A percentile compares a stretch with the other conserved stretches of the same genome.
Evolutionary conservation across 2,113 vertebrate species (phyloP).

Genomic region (Vulpes vulpes): DNA sequence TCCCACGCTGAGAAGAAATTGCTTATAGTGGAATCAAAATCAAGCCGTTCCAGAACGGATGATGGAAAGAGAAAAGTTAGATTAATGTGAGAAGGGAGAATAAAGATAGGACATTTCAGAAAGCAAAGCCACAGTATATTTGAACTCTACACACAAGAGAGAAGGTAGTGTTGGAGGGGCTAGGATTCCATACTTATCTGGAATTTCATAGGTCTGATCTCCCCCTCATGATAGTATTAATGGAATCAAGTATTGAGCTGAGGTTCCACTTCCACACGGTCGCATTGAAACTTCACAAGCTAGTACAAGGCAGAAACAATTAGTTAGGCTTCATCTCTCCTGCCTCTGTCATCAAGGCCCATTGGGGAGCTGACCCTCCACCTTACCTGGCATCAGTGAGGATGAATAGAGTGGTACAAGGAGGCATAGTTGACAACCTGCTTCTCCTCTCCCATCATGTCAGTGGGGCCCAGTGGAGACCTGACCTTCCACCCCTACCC

Average conservation of each 20-base stretch:
- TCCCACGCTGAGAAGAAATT: neutral
- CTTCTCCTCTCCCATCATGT: neutral
- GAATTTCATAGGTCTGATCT: neutral
- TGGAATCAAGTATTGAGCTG: no score
- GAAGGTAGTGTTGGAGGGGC: neutral
- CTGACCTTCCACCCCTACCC: neutral
- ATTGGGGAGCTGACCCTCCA: neutral
- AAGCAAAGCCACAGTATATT: neutral
- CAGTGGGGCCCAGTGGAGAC: no score
- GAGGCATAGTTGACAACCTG: neutral
- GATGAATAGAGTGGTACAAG: neutral
- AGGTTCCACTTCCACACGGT: neutral
- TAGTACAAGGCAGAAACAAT: neutral
- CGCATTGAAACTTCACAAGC: neutral
- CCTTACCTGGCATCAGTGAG: neutral
- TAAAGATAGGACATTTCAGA: neutral
- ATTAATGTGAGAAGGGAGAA: neutral
- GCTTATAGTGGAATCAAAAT: neutral
- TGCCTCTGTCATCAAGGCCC: neutral
- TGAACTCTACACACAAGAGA: neutral
- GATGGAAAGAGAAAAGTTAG: neutral
- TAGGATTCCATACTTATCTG: neutral
- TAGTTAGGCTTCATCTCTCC: neutral
- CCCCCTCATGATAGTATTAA: neutral
- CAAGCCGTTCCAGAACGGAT: neutral